Evolutionary conservation across 2,888 invertebrate genomes (phyloP).

Genomic region (Parnassius orleans): DNA sequence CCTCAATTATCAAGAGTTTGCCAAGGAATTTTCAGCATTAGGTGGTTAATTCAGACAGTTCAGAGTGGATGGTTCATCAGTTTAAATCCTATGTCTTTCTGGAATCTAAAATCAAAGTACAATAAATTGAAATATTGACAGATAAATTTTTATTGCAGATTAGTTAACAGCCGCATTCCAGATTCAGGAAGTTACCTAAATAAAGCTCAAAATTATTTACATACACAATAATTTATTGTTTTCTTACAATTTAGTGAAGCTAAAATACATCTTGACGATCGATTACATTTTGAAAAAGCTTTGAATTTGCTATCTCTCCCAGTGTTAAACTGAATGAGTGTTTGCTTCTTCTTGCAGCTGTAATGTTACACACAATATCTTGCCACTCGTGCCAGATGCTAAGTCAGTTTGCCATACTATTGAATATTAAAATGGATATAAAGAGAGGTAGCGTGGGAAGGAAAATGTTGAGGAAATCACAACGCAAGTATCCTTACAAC

Average conservation of each 20-base stretch:
- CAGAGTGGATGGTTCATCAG: background rate
- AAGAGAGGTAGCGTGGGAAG: slow-evolving; percentile 62
- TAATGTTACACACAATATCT: slow-evolving; percentile 63
- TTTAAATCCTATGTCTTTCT: background rate
- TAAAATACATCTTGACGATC: slow-evolving; percentile 78
- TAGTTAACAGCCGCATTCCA: slow-evolving; percentile 44
- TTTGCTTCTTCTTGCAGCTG: slow-evolving; percentile 67
- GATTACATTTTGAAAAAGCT: slow-evolving; percentile 77
- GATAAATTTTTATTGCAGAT: background rate
- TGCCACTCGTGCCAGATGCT: slow-evolving; percentile 60
- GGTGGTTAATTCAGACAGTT: too few relatives aligned
- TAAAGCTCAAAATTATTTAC: slow-evolving; percentile 78
- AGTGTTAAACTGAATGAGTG: slow-evolving; percentile 68
- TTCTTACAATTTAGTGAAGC: slow-evolving; percentile 80
- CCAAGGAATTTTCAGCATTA: too few relatives aligned
- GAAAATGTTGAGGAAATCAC: slow-evolving; percentile 71
- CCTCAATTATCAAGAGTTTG: too few relatives aligned
- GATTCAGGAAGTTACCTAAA: slow-evolving; percentile 66
- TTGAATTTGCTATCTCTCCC: slow-evolving; percentile 69
- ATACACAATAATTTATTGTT: slow-evolving; percentile 82
- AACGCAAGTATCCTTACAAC: slow-evolving; percentile 84
- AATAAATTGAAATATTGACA: background rate
- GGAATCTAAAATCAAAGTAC: background rate
- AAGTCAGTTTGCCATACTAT: slow-evolving; percentile 40
- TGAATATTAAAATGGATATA: slow-evolving; percentile 49